Evolutionary conservation across 64 coral and sea anemone genomes (phyloP).

Genomic region (Platygyra sinensis): DNA sequence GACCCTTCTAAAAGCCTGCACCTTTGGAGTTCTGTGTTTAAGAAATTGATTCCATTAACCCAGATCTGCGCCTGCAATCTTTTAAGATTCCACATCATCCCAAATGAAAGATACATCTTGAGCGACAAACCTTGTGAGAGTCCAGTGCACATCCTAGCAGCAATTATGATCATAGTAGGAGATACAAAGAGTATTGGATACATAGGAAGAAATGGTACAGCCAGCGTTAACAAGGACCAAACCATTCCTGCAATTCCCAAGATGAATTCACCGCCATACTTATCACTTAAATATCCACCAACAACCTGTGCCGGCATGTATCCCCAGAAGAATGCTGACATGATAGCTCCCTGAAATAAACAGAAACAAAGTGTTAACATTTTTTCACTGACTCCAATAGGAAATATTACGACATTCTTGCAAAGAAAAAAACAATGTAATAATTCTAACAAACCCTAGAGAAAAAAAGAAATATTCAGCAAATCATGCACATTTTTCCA

Average conservation of each 20-base stretch:
- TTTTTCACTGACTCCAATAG: too few species aligned
- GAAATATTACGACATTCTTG: too few species aligned
- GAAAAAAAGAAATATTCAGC: too few species aligned
- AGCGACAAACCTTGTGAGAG: conserved; percentile 70
- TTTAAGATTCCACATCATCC: neutral
- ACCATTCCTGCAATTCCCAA: conserved; percentile 72
- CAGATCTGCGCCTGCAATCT: too few species aligned
- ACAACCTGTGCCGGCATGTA: conserved; percentile 81
- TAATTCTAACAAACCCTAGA: too few species aligned
- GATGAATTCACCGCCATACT: conserved; percentile 84
- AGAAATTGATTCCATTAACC: too few species aligned
- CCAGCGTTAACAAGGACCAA: conserved; percentile 75
- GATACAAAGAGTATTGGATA: conserved; percentile 56
- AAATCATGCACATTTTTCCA: too few species aligned
- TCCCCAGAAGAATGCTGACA: conserved; percentile 94
- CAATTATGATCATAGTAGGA: conserved; percentile 59
- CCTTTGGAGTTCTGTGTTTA: too few species aligned
- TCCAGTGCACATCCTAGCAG: conserved; percentile 69
- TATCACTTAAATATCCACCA: conserved; percentile 91
- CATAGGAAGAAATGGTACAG: conserved; percentile 77
- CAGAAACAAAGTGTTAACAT: neutral
- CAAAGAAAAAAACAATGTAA: too few species aligned
- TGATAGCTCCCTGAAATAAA: conserved; percentile 69
- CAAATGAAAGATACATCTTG: neutral
- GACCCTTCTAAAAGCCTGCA: too few species aligned